Percentiles rank a stretch among this genome's conserved stretches.
phyloP scores from a whole-genome alignment of 2,888 invertebrate genomes.

The Xestia c-nigrum region DNA sequence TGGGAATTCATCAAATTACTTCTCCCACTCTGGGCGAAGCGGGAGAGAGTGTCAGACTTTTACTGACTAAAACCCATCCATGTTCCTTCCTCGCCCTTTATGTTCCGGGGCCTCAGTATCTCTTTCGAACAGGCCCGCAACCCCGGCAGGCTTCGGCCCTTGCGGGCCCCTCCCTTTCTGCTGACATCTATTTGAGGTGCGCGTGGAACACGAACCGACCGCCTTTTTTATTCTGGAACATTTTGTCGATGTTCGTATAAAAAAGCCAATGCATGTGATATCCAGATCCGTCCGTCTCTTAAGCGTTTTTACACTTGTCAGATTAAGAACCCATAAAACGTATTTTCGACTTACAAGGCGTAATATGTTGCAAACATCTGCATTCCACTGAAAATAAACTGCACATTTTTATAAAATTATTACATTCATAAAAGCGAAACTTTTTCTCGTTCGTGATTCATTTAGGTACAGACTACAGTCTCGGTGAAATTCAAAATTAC shows the following conservation, averaged over 20 bases:
- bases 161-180: too few species aligned
- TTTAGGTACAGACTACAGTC: constrained; percentile 41
- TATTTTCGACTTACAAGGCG: constrained; percentile 2
- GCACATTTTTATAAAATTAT: constrained; percentile 12
- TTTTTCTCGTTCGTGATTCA: constrained; percentile 57
- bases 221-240: background rate
- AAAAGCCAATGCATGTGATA: background rate
- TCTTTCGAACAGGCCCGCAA: too few species aligned
- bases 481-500: constrained; percentile 52
- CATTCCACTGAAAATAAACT: constrained; percentile 7
- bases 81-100: too few species aligned
- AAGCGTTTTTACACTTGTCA: background rate
- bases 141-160: too few species aligned
- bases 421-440: constrained; percentile 51
- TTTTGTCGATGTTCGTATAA: background rate
- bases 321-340: background rate
- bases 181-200: too few species aligned
- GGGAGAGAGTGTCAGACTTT: too few species aligned
- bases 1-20: too few species aligned
- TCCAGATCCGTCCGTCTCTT: background rate
- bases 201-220: too few species aligned
- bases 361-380: constrained; percentile 6
- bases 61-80: too few species aligned
- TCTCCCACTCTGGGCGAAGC: too few species aligned
- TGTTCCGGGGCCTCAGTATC: too few species aligned